phyloP scores from a whole-genome alignment of 2,888 invertebrate species.

The Melikaiella ostensackeni region DNA sequence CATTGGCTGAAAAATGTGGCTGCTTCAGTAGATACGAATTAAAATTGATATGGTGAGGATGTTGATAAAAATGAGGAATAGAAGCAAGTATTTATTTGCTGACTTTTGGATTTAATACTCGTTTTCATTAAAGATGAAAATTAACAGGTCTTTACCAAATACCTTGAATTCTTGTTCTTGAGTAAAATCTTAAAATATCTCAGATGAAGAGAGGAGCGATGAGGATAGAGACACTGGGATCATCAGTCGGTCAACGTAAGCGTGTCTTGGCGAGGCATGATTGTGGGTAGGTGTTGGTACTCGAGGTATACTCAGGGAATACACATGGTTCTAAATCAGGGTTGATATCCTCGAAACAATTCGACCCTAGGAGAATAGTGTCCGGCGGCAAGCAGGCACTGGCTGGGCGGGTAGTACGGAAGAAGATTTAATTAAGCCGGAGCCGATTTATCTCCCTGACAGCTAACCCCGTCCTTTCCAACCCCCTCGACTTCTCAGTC shows the following conservation, averaged over 20 bases:
- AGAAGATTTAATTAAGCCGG: slow-evolving; percentile 78
- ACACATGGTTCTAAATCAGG: slow-evolving; percentile 72
- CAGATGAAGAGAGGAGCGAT: not conserved
- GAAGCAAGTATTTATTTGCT: too few relatives aligned
- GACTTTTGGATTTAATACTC: too few relatives aligned
- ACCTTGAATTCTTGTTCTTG: not conserved
- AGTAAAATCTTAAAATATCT: not conserved
- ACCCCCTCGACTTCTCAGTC: slow-evolving; percentile 61
- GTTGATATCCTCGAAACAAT: slow-evolving; percentile 75
- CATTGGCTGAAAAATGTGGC: too few relatives aligned
- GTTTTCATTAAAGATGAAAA: too few relatives aligned
- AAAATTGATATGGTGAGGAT: too few relatives aligned
- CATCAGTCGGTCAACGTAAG: not conserved
- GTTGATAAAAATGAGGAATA: too few relatives aligned
- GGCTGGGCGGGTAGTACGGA: slow-evolving; percentile 70
- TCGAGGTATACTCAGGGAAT: slow-evolving; percentile 51
- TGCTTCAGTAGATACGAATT: too few relatives aligned
- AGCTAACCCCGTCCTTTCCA: slow-evolving; percentile 69
- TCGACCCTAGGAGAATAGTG: slow-evolving; percentile 69
- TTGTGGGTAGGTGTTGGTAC: slow-evolving; percentile 44
- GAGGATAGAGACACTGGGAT: not conserved
- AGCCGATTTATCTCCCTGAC: slow-evolving; percentile 78
- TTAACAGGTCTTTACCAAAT: too few relatives aligned
- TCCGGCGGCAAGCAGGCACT: slow-evolving; percentile 61
- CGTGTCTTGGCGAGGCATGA: slow-evolving; percentile 8